Evolutionary conservation across 2,888 invertebrate species (phyloP).

Genomic region (Agrenia bidenticulata): DNA sequence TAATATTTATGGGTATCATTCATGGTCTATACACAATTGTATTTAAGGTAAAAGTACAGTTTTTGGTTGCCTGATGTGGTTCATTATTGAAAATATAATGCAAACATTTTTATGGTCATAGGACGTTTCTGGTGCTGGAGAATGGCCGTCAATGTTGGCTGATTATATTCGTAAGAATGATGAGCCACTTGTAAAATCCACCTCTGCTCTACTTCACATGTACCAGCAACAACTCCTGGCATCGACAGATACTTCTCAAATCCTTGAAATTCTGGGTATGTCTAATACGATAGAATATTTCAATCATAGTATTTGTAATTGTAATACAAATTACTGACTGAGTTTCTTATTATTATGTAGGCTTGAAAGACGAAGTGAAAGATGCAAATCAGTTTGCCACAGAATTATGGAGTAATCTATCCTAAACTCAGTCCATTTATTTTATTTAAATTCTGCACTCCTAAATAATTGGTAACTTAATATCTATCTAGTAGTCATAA

Average conservation of each 20-base stretch:
- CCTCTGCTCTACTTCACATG: conserved; percentile 75
- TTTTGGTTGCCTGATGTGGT: too few species aligned
- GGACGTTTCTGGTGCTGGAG: conserved; percentile 66
- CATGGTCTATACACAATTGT: conserved; percentile 81
- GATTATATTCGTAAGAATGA: conserved; percentile 94
- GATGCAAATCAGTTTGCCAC: not conserved
- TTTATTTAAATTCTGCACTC: too few species aligned
- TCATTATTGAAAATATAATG: not conserved
- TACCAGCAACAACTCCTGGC: conserved; percentile 88
- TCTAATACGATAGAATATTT: too few species aligned
- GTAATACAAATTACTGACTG: too few species aligned
- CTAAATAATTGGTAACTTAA: too few species aligned
- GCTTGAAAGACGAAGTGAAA: conserved; percentile 28
- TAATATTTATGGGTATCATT: conserved; percentile 81
- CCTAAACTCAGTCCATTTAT: conserved; percentile 6
- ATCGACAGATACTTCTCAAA: conserved; percentile 85
- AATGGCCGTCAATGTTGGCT: conserved; percentile 86
- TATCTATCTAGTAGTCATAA: too few species aligned
- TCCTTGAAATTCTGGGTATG: conserved; percentile 85
- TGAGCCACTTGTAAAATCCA: conserved; percentile 82
- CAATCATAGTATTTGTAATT: too few species aligned
- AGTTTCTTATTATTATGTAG: conserved; percentile 32
- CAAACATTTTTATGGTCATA: conserved; percentile 23
- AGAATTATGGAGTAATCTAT: not conserved
- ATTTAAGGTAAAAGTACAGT: conserved; percentile 76